A percentile compares a stretch with the other conserved stretches of the same genome.
phyloP scores from a whole-genome alignment of 2,113 vertebrate species.

The Ranitomeya imitator region DNA sequence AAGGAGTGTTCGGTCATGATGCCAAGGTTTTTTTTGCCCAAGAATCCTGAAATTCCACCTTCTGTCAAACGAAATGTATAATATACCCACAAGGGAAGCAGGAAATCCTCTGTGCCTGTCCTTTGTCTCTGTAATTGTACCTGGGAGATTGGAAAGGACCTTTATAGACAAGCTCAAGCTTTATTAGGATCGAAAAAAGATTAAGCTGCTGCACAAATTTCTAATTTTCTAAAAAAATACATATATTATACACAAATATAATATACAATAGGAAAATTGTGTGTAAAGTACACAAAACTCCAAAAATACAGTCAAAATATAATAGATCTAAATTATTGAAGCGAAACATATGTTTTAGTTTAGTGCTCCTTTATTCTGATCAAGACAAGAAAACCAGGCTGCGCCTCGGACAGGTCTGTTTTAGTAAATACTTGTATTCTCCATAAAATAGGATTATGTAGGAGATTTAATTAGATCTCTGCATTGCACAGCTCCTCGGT shows the following conservation, averaged over 20 bases:
- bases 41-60: constrained; percentile 54
- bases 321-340: background rate
- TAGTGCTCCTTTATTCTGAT: too few relatives aligned
- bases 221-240: background rate
- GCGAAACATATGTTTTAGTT: too few relatives aligned
- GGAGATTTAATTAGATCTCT: too few relatives aligned
- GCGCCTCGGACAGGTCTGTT: too few relatives aligned
- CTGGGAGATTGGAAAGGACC: constrained; percentile 61
- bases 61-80: constrained; percentile 61
- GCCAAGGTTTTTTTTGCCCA: constrained; percentile 7
- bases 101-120: constrained; percentile 63
- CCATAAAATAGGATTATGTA: too few relatives aligned
- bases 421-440: too few relatives aligned
- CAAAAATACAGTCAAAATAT: background rate
- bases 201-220: background rate
- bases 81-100: constrained; percentile 53
- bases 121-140: constrained; percentile 61
- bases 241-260: too few relatives aligned
- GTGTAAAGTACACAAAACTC: too few relatives aligned
- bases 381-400: too few relatives aligned
- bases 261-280: too few relatives aligned
- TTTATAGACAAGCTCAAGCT: background rate
- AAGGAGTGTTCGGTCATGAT: constrained; percentile 26
- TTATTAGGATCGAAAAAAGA: constrained; percentile 11
- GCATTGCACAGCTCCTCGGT: too few relatives aligned